Evolutionary conservation across 1,140 invertebrate species (phyloP).

Genomic region (Caenorhabditis remanei): DNA sequence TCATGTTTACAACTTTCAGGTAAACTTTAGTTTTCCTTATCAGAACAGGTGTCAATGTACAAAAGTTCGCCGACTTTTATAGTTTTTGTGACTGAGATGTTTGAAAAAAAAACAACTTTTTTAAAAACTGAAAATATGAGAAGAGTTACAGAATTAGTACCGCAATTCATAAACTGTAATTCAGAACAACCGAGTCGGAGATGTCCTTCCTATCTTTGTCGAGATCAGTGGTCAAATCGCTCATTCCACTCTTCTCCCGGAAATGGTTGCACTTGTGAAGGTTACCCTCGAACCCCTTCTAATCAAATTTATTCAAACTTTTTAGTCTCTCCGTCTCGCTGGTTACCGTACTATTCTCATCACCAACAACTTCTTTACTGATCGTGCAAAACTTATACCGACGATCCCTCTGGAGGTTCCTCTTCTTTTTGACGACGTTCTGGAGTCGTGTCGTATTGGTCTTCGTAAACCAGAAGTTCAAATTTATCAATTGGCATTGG

Average conservation of each 20-base stretch:
- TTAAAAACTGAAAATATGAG: too few relatives aligned
- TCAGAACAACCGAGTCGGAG: slow-evolving; percentile 54
- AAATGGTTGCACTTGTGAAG: slow-evolving; percentile 75
- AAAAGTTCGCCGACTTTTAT: too few relatives aligned
- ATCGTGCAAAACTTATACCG: slow-evolving; percentile 70
- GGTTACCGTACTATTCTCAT: slow-evolving; percentile 79
- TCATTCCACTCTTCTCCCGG: slow-evolving; percentile 70
- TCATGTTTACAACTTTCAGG: slow-evolving; percentile 71
- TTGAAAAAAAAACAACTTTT: too few relatives aligned
- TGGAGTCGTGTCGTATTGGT: slow-evolving; percentile 79
- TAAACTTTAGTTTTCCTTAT: too few relatives aligned
- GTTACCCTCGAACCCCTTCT: slow-evolving; percentile 60
- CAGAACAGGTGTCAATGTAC: too few relatives aligned
- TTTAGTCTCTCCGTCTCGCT: slow-evolving; percentile 74
- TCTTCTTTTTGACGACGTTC: slow-evolving; percentile 78
- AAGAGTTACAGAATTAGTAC: slow-evolving; percentile 1
- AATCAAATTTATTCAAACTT: not conserved
- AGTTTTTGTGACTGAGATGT: too few relatives aligned
- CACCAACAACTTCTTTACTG: slow-evolving; percentile 79
- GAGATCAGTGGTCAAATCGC: not conserved
- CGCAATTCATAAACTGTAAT: not conserved
- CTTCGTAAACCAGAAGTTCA: slow-evolving; percentile 78
- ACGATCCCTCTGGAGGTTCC: slow-evolving; percentile 70
- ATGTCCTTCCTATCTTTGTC: slow-evolving; percentile 36
- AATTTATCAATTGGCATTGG: slow-evolving; percentile 78